Conservation (phyloP, 2,113 vertebrate species). For the Paradisaea rubra region DNA sequence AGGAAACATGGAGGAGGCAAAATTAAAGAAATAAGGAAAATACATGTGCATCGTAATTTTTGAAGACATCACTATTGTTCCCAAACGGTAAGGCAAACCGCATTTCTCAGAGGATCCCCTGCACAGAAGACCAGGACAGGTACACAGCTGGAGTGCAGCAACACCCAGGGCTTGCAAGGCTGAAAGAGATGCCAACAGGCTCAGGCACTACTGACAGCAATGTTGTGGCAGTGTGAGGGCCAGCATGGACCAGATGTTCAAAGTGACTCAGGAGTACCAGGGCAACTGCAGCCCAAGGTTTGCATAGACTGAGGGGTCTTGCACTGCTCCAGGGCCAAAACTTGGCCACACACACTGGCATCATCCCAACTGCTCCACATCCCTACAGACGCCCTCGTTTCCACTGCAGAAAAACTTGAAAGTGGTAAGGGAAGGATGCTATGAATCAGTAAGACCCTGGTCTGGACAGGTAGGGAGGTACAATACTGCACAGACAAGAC, state of each 20-base stretch:
- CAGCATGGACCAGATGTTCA: not conserved
- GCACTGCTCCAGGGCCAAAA: not conserved
- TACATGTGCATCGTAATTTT: not conserved
- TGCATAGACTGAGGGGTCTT: not conserved
- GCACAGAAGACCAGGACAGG: not conserved
- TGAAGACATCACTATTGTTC: not conserved
- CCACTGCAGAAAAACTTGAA: not conserved
- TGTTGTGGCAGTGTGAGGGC: accelerated
- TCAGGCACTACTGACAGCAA: not conserved
- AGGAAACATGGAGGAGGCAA: not conserved
- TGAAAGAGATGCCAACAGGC: not conserved
- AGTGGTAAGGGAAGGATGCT: not conserved
- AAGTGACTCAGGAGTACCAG: not conserved
- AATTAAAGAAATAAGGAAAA: not conserved
- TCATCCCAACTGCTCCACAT: not conserved
- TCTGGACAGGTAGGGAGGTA: not conserved
- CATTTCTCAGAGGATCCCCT: not conserved
- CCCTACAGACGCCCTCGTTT: not conserved
- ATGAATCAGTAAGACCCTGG: not conserved
- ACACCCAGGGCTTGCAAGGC: not conserved
- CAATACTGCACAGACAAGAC: not conserved
- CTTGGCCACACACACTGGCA: not conserved
- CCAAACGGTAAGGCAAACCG: not conserved
- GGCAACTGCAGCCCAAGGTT: not conserved
- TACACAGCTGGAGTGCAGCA: not conserved